Evolutionary conservation across 2,888 invertebrate species (phyloP), one percentile per base, ranked within the genome.

Genomic region (Hedychridium roseum): DNA sequence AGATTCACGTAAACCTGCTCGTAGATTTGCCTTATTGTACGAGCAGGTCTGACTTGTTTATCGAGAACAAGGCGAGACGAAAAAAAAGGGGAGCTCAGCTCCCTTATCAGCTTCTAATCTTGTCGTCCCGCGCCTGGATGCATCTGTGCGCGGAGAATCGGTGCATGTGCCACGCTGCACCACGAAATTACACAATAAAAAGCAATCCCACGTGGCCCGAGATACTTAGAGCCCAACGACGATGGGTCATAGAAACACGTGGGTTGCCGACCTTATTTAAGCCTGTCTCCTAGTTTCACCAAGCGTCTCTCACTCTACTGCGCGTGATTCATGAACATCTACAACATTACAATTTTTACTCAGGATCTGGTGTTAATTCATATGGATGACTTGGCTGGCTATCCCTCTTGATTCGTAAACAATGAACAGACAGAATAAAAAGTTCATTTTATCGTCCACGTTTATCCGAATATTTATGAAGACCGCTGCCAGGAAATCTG

Each of bases 241-340:
- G 27, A 38, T 38, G 28, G 37, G 23, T 14, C 23, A 42, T 2
- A 21, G 39, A 45, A 17, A 15, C 32, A 39, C 21, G 34, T 28
- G 21, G 35, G 14, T 11, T 17, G 35, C 17, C 17, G 18, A 9
- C 2, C 21, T 39, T 14, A 15, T 47, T 47, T 41, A 42, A 21
- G 28, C 35, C 34, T 34, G 41, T 41, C 30, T 34, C 26, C 34
- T 28, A 34, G 27, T 46, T 41, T 46, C 39, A 16, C 35, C n/a
- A 5, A 3, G 14, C 31, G 31, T 32, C 20, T 44, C 30, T 38
- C 37, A 15, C 11, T 43, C 30, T 32, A 9, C 46, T 18, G 34
- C 40, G 17, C 44, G 31, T 40, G 40, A 44, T 40, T 40, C 40
- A 44, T 32, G 31, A 40, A 40, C 40, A n/a, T n/a, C n/a, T n/a